phyloP scores from a whole-genome alignment of 2,888 invertebrate species.

The Pimpla rufipes region DNA sequence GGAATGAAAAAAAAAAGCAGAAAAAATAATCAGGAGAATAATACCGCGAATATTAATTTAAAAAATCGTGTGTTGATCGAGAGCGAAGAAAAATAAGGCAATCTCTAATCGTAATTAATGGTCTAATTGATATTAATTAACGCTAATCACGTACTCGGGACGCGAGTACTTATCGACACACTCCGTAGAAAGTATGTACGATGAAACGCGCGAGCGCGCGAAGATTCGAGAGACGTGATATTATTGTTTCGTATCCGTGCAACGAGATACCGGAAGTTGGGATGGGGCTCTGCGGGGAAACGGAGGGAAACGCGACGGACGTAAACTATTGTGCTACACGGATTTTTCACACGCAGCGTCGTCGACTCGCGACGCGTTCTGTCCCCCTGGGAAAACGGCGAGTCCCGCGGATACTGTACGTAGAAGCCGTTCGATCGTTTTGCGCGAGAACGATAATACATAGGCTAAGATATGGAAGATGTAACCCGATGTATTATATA shows the following conservation, averaged over 20 bases:
- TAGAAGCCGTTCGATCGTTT: slow-evolving; percentile 53
- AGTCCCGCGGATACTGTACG: slow-evolving; percentile 48
- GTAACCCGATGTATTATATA: slow-evolving; percentile 78
- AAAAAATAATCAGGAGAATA: no score
- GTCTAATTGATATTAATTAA: slow-evolving; percentile 62
- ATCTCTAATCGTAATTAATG: slow-evolving; percentile 63
- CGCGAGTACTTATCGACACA: slow-evolving; percentile 56
- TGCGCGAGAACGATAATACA: slow-evolving; percentile 54
- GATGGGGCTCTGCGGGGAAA: neutral
- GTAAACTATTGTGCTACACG: slow-evolving; percentile 39
- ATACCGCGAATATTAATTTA: slow-evolving; percentile 35
- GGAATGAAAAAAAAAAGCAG: slow-evolving; percentile 3
- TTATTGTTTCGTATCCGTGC: slow-evolving; percentile 51
- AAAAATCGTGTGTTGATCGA: slow-evolving; percentile 18
- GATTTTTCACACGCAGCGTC: slow-evolving; percentile 54
- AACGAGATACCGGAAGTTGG: slow-evolving; percentile 30
- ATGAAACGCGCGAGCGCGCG: slow-evolving; percentile 47
- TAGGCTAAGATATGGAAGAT: slow-evolving; percentile 64
- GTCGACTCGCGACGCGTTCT: slow-evolving; percentile 40
- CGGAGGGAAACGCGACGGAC: slow-evolving; percentile 13
- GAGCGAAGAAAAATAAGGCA: neutral
- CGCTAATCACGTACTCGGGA: slow-evolving; percentile 46
- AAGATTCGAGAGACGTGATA: slow-evolving; percentile 46
- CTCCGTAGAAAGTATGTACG: slow-evolving; percentile 62
- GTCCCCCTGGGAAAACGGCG: no score